Evolutionary conservation across 2,888 invertebrate species (phyloP), one percentile per base, ranked within the genome.

Genomic region (Athrips mouffetella): DNA sequence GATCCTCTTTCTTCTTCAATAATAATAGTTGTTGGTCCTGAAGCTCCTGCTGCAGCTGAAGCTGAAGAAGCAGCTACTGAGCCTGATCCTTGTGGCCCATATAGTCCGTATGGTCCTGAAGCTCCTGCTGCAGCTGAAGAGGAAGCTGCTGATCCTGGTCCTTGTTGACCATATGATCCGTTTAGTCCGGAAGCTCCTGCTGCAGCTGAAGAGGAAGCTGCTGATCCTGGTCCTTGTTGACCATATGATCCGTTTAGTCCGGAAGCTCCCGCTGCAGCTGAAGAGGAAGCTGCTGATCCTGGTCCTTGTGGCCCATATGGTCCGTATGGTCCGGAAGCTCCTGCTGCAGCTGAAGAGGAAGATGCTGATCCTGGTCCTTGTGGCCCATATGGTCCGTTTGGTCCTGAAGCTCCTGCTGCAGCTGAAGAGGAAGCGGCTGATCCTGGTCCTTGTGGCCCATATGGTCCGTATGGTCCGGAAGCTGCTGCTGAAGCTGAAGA

Each of bases 71-170:
- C n/a, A n/a, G n/a, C n/a, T n/a, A n/a, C n/a, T n/a, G n/a, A n/a
- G n/a, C 31, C 5, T 50, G 42, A 27, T 35, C 46, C 50, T 16
- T 31, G 11, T 47, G 41, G 31, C 27, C 45, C 48, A 4, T 44
- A 29, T 42, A 18, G 27, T 39, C 46, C 46, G 6, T 42, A 7
- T 50, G 45, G 48, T 48, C 53, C 42, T 46, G 16, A 35, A 8
- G 21, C 33, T 30, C 30, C 30, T n/a, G 40, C 39, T 6, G 11
- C 2, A 10, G 49, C 55, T 7, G 45, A 18, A 40, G 53, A 49
- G n/a, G 27, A 29, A 15, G 57, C 52, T 3, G 49, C 33, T n/a
- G 52, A 47, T 41, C 52, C 45, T 33, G n/a, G n/a, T n/a, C n/a
- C n/a, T n/a, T 30, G 13, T 30, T 16, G 30, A 18, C 45, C 41